These are phyloP conservation scores for Oxyscelio sp. DNA, from an alignment of 2,888 invertebrate species.

Conservation along the genomic window DNA sequence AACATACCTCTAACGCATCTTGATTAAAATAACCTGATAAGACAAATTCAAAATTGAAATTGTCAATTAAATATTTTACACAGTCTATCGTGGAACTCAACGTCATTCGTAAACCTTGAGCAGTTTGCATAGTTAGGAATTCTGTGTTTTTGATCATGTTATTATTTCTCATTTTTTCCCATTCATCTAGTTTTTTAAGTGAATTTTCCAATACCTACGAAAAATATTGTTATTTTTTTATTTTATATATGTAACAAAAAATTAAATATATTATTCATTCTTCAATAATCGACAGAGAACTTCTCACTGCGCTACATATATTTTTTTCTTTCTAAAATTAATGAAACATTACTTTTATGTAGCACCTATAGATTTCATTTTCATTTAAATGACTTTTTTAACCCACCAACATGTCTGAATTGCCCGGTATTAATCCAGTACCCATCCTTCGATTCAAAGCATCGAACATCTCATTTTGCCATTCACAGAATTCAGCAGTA, in stretches of 20 bases:
- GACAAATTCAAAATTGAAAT: neutral
- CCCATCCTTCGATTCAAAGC: slow-evolving; percentile 12
- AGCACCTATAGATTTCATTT: neutral
- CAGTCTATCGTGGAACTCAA: neutral
- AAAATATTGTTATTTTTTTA: too few species aligned
- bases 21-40: neutral
- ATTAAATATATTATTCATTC: neutral
- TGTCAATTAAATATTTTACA: neutral
- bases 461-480: slow-evolving; percentile 21
- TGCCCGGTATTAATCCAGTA: neutral
- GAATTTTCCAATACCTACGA: neutral
- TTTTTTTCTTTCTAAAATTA: neutral
- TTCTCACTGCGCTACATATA: too few species aligned
- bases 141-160: neutral
- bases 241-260: neutral
- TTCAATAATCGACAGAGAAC: too few species aligned
- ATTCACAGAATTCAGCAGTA: slow-evolving; percentile 9
- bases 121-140: slow-evolving; percentile 21
- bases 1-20: too few species aligned
- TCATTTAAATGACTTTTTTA: too few species aligned
- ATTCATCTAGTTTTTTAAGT: neutral
- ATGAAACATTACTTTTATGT: neutral
- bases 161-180: neutral
- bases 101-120: slow-evolving; percentile 4
- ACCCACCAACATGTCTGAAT: too few species aligned